A percentile compares a stretch with the other conserved stretches of the same genome.
These are phyloP conservation scores for Ophiodon elongatus DNA, from an alignment of 2,113 vertebrate genomes.

Conservation along the genomic window DNA sequence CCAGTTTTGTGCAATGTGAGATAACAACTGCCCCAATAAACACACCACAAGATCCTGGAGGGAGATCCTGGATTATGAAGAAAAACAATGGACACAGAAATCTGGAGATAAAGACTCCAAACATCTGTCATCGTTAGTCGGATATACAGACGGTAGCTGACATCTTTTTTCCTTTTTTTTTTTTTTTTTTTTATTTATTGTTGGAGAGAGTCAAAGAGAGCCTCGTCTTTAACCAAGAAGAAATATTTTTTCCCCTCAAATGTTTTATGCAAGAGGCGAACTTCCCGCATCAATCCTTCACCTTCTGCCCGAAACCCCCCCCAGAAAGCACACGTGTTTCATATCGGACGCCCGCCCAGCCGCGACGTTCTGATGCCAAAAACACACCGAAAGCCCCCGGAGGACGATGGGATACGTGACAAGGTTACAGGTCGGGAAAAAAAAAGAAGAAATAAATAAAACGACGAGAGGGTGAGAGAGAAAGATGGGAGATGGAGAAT, in stretches of 20 bases:
- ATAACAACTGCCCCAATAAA: neutral
- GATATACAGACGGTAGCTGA: neutral
- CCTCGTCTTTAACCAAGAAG: neutral
- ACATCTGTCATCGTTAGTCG: neutral
- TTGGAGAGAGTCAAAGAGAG: neutral
- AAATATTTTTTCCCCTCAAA: slow-evolving; percentile 25
- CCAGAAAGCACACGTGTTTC: slow-evolving; percentile 58
- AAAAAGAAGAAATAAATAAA: too few relatives aligned
- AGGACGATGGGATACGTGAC: slow-evolving; percentile 47
- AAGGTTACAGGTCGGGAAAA: slow-evolving; percentile 21
- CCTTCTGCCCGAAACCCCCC: neutral
- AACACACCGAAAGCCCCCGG: slow-evolving; percentile 45
- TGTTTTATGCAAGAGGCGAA: slow-evolving; percentile 34
- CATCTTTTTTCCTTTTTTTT: neutral
- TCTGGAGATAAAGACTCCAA: neutral
- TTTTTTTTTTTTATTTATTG: neutral
- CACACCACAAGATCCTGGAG: neutral
- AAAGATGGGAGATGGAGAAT: slow-evolving; percentile 36
- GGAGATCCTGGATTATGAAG: neutral
- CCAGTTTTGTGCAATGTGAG: neutral
- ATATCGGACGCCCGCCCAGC: slow-evolving; percentile 38
- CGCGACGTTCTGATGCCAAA: slow-evolving; percentile 60
- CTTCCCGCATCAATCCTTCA: neutral
- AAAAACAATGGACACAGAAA: neutral
- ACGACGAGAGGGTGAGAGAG: slow-evolving; percentile 15